Evolutionary conservation across 2,888 invertebrate genomes (phyloP).

Genomic region (Luffia ferchaultella): DNA sequence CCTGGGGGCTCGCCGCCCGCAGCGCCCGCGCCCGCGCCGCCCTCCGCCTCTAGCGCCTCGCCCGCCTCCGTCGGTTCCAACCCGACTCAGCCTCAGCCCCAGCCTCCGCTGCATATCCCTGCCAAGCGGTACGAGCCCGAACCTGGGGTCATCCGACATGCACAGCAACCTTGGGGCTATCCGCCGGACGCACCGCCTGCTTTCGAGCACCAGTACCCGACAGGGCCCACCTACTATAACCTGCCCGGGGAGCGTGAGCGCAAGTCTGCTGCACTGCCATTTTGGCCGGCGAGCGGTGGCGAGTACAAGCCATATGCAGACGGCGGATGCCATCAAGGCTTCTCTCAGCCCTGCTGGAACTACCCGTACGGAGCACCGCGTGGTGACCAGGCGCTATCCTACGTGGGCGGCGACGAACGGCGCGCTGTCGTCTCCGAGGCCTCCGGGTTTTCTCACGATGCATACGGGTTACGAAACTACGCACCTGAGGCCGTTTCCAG

Average conservation of each 20-base stretch:
- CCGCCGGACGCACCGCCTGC: constrained; percentile 72
- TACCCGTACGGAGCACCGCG: constrained; percentile 72
- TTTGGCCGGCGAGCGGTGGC: constrained; percentile 72
- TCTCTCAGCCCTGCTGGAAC: constrained; percentile 79
- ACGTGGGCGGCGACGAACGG: constrained; percentile 76
- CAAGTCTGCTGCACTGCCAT: constrained; percentile 69
- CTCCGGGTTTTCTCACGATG: constrained; percentile 75
- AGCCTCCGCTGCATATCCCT: constrained; percentile 87
- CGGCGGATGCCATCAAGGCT: constrained; percentile 73
- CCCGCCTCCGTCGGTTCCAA: constrained; percentile 71
- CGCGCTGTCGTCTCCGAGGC: constrained; percentile 71
- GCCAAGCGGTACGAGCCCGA: constrained; percentile 79
- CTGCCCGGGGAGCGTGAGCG: constrained; percentile 72
- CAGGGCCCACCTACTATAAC: constrained; percentile 78
- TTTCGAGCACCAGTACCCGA: constrained; percentile 75
- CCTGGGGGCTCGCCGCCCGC: constrained; percentile 70
- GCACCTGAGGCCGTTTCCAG: constrained; percentile 76
- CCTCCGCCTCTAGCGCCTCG: constrained; percentile 62
- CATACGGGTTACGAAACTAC: constrained; percentile 80
- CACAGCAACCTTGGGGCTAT: constrained; percentile 78
- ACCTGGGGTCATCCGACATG: constrained; percentile 79
- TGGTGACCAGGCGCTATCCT: constrained; percentile 73
- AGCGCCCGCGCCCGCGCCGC: constrained; percentile 73
- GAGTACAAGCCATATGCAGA: constrained; percentile 70
- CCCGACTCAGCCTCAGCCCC: constrained; percentile 77